Percentiles rank a stretch among this genome's conserved stretches.
These are phyloP conservation scores for Amitus sp. DNA, from an alignment of 2,888 invertebrate species.

Conservation along the genomic window DNA sequence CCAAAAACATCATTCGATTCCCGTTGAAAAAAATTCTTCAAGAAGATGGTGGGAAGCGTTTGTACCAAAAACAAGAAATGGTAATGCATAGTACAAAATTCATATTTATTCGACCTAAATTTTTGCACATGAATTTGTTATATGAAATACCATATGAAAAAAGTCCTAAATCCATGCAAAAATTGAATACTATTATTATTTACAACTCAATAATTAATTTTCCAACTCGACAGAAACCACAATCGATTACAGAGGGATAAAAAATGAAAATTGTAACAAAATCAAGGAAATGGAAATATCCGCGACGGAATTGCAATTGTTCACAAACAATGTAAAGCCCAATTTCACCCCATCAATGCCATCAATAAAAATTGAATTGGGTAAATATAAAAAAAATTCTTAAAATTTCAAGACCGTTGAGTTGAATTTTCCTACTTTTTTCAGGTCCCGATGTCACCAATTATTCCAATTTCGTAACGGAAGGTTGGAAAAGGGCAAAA, in stretches of 20 bases:
- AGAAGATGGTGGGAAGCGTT: constrained; percentile 68
- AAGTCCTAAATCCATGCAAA: too few relatives aligned
- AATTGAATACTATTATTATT: too few relatives aligned
- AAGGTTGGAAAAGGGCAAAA: constrained; percentile 74
- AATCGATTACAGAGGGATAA: constrained; percentile 66
- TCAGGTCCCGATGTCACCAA: constrained; percentile 68
- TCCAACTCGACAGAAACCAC: constrained; percentile 37
- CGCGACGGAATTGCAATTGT: constrained; percentile 73
- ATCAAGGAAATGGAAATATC: constrained; percentile 70
- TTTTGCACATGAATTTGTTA: too few relatives aligned
- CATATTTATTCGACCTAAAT: too few relatives aligned
- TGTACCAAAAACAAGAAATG: constrained; percentile 55
- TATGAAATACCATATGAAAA: too few relatives aligned
- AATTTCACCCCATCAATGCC: constrained; percentile 60
- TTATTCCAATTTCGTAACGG: constrained; percentile 73
- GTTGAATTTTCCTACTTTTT: not conserved
- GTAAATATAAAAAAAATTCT: constrained; percentile 51
- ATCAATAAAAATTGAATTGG: constrained; percentile 70
- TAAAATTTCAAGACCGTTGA: constrained; percentile 9
- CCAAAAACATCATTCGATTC: constrained; percentile 58
- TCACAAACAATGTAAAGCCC: constrained; percentile 67
- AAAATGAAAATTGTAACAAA: constrained; percentile 72
- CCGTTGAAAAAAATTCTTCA: constrained; percentile 33
- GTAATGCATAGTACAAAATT: not conserved
- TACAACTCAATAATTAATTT: too few relatives aligned